Evolutionary conservation across 2,797 vertebrate genomes (phyloP), one percentile per base, ranked within the genome.

Genomic region (Phyllotis vaccarum): DNA sequence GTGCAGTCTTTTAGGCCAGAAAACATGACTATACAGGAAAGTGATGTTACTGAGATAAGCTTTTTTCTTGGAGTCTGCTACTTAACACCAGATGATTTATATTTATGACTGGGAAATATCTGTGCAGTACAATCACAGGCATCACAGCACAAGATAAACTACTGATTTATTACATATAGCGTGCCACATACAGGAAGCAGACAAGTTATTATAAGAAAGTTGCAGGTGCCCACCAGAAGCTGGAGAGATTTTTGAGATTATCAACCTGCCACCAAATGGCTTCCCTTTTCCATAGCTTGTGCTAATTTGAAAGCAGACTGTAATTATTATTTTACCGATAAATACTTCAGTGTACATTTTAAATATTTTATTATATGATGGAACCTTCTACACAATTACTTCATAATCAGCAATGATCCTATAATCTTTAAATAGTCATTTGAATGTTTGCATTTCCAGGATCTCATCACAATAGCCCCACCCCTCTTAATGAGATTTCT

Each of bases 381-480:
- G 3, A n/a, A 21, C 3, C 46, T 82, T 89, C 31, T 31, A 14
- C 34, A 12, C 22, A 74, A 85, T 72, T 40, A n/a, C 58, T 90
- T 94, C 40, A 78, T 75, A 81, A 66, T 86, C 90, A 78, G 13
- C 58, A 86, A 22, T 70, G 40, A 46, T 95, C 90, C 54, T 87
- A 16, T 86, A 94, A 72, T 89, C 31, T 49, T 64, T 86, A 60
- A 89, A 54, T 64, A 58, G 58, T 0, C 5, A 76, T 91, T 91
- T 93, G 78, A 49, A 74, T 81, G 37, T 54, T 81, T 90, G 64
- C 70, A 76, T 81, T 81, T 58, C 6, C 86, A 4, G 83, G 64
- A 76, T 92, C 81, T 90, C 54, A 78, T 56, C 86, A 79, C 13
- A 4, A n/a, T 40, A 92, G 11, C 29, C 21, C 62, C 16, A 10